Conservation (phyloP, 2,888 invertebrate species). For the Lasioglossum malachurum region DNA sequence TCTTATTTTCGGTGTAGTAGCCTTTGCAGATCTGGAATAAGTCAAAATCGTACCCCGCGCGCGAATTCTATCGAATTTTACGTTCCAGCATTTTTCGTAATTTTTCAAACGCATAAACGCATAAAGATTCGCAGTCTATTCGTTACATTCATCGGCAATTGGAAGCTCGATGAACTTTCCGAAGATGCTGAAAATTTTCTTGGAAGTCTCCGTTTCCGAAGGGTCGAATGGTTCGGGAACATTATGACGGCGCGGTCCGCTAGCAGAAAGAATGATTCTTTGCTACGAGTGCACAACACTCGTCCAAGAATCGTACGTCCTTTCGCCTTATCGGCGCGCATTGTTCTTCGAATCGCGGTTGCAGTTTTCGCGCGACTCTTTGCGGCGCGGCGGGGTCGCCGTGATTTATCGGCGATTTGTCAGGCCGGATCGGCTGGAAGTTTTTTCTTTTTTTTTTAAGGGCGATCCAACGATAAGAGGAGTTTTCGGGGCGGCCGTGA, state of each 20-base stretch:
- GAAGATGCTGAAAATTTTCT: no score
- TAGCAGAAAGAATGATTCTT: not conserved
- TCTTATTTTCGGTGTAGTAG: no score
- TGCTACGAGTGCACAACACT: not conserved
- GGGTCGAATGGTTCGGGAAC: not conserved
- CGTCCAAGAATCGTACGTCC: not conserved
- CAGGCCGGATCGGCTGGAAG: constrained; percentile 21
- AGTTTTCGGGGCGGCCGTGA: constrained; percentile 16
- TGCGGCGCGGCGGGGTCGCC: not conserved
- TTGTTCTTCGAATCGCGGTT: constrained; percentile 10
- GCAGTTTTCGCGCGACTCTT: not conserved
- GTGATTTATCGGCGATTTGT: constrained; percentile 40
- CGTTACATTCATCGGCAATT: no score
- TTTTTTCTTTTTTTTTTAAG: constrained; percentile 31
- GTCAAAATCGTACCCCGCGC: no score
- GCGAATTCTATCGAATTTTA: no score
- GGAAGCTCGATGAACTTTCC: no score
- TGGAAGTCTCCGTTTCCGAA: not conserved
- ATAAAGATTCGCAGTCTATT: no score
- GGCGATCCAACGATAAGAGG: constrained; percentile 35
- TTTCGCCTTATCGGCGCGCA: not conserved
- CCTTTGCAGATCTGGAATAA: no score
- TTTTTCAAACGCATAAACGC: no score
- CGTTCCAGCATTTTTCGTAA: no score
- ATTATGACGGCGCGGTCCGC: not conserved